Evolutionary conservation across 2,888 invertebrate genomes (phyloP).

Genomic region (Zaprionus obscuricornis): DNA sequence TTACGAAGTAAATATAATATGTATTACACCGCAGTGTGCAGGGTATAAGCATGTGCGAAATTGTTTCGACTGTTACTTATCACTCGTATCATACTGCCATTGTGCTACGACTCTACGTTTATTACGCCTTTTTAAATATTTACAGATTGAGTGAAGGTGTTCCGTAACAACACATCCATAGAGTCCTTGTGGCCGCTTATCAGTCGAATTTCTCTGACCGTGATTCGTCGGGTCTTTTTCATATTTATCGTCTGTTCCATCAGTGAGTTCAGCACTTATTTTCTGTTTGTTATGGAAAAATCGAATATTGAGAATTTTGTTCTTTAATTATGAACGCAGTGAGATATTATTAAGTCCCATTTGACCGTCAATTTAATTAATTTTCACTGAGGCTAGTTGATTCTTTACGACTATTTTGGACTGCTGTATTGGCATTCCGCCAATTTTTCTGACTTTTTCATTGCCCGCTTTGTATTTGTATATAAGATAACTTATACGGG

Average conservation of each 20-base stretch:
- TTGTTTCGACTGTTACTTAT: slow-evolving; percentile 14
- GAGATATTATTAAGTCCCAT: slow-evolving; percentile 55
- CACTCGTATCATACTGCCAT: slow-evolving; percentile 35
- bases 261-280: not conserved
- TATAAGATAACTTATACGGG: too few species aligned
- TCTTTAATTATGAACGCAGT: slow-evolving; percentile 58
- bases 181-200: slow-evolving; percentile 40
- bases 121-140: slow-evolving; percentile 50
- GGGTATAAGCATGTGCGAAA: slow-evolving; percentile 45
- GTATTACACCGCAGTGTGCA: not conserved
- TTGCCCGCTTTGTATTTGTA: too few species aligned
- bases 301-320: slow-evolving; percentile 58
- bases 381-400: slow-evolving; percentile 9
- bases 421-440: too few species aligned
- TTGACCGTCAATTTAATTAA: slow-evolving; percentile 57
- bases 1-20: not conserved
- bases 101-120: slow-evolving; percentile 47
- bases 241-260: slow-evolving; percentile 3
- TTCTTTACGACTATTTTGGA: too few species aligned
- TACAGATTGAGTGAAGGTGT: slow-evolving; percentile 65
- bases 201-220: slow-evolving; percentile 38
- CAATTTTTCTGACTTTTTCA: too few species aligned
- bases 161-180: not conserved
- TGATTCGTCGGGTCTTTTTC: not conserved
- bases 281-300: slow-evolving; percentile 56